These are phyloP conservation scores for Papilio polytes DNA, from an alignment of 1,140 invertebrate species.

Conservation along the genomic window DNA sequence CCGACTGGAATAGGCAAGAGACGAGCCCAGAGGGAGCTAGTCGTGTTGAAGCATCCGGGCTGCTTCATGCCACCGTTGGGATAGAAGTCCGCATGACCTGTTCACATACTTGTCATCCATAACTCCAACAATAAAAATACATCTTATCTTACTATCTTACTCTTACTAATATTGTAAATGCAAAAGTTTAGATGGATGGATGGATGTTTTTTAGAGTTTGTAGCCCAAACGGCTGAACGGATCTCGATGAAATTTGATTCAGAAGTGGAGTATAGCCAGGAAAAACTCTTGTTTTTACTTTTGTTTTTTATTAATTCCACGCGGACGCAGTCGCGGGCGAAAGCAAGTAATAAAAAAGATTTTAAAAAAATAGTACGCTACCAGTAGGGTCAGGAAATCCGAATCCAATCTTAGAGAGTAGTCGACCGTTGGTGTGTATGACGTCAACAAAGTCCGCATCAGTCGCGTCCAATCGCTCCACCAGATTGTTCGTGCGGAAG, in stretches of 20 bases:
- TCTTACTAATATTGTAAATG: no score
- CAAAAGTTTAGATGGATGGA: no score
- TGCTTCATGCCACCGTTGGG: slow-evolving; percentile 87
- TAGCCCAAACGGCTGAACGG: no score
- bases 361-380: slow-evolving; percentile 46
- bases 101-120: not conserved
- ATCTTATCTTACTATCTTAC: no score
- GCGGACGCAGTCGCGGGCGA: no score
- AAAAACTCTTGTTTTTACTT: no score
- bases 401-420: slow-evolving; percentile 82
- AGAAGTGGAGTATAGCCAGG: no score
- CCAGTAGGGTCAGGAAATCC: slow-evolving; percentile 84
- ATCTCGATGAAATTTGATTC: no score
- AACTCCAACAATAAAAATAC: no score
- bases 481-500: slow-evolving; percentile 79
- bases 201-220: no score
- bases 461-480: slow-evolving; percentile 82
- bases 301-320: no score
- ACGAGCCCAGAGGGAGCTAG: slow-evolving; percentile 66
- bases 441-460: slow-evolving; percentile 88
- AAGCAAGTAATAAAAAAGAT: no score
- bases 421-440: slow-evolving; percentile 86
- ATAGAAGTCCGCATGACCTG: slow-evolving; percentile 88
- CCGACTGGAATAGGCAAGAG: slow-evolving; percentile 63
- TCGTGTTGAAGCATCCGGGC: slow-evolving; percentile 79